Percentiles rank a stretch among this genome's conserved stretches.
Conservation (phyloP, 1,140 invertebrate species). For the Calliopsis andreniformis region DNA sequence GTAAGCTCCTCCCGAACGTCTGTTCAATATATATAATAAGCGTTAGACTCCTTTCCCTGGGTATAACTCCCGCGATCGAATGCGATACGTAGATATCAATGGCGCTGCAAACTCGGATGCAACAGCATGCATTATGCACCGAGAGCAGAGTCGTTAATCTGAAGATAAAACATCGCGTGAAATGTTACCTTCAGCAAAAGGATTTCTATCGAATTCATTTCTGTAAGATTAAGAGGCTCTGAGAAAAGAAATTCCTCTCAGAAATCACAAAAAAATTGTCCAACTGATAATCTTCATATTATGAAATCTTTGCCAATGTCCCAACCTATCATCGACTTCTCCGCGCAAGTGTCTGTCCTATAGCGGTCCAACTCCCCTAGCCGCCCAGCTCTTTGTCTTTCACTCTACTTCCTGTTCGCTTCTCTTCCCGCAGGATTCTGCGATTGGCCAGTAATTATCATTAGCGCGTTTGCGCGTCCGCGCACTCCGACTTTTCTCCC, state of each 20-base stretch:
- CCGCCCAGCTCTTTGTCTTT: neutral
- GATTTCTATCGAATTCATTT: neutral
- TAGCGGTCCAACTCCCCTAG: neutral
- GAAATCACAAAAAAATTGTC: too few species aligned
- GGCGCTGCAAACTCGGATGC: conserved; percentile 8
- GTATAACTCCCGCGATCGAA: conserved; percentile 14
- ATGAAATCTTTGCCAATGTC: neutral
- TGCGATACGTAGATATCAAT: conserved; percentile 8
- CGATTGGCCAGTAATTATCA: conserved; percentile 76
- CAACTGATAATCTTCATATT: too few species aligned
- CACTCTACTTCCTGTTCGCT: neutral
- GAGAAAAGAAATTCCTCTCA: too few species aligned
- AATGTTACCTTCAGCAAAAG: conserved; percentile 28
- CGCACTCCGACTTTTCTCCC: conserved; percentile 51
- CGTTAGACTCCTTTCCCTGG: neutral
- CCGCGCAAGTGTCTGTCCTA: neutral
- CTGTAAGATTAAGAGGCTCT: too few species aligned
- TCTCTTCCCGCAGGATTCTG: conserved; percentile 15
- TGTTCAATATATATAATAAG: conserved; percentile 26
- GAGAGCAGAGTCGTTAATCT: conserved; percentile 2
- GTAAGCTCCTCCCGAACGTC: conserved; percentile 10
- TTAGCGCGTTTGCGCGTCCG: conserved; percentile 75
- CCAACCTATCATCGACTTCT: neutral
- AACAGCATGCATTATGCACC: neutral
- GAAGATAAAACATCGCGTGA: neutral